Evolutionary conservation across 2,888 invertebrate genomes (phyloP).

Genomic region (Nipponacmea schrenckii): DNA sequence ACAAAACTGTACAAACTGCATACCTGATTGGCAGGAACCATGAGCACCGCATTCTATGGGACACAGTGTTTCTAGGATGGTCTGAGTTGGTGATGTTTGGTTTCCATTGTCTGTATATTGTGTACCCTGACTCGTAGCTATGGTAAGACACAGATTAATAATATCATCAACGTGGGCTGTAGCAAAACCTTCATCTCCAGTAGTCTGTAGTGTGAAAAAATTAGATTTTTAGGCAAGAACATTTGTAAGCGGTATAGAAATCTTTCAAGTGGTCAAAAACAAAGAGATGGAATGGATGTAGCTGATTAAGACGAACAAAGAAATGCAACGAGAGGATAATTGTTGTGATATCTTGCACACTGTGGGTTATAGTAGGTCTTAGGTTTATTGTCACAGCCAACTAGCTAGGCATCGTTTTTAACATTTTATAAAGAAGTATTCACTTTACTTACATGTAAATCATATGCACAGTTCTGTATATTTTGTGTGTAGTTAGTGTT

Average conservation of each 20-base stretch:
- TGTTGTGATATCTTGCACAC: too few species aligned
- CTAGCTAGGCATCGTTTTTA: too few species aligned
- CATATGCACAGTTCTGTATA: constrained; percentile 45
- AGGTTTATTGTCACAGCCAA: too few species aligned
- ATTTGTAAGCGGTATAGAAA: too few species aligned
- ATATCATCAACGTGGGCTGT: constrained; percentile 44
- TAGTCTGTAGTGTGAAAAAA: constrained; percentile 30
- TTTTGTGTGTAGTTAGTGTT: constrained; percentile 33
- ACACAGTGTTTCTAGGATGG: constrained; percentile 35
- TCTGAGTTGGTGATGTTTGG: constrained; percentile 17
- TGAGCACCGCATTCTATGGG: constrained; percentile 41
- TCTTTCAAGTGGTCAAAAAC: too few species aligned
- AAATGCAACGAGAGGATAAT: too few species aligned
- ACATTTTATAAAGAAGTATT: too few species aligned
- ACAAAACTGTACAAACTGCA: neutral
- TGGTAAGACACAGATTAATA: constrained; percentile 42
- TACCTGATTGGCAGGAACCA: constrained; percentile 46
- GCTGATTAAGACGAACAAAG: too few species aligned
- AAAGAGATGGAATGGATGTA: too few species aligned
- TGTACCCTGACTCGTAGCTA: constrained; percentile 24
- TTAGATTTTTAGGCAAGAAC: neutral
- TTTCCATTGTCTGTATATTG: constrained; percentile 21
- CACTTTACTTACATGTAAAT: constrained; percentile 46
- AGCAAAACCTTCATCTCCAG: constrained; percentile 43
- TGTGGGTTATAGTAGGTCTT: too few species aligned